phyloP scores from a whole-genome alignment of 1,140 invertebrate species.

The Himalopsyche phryganea region DNA sequence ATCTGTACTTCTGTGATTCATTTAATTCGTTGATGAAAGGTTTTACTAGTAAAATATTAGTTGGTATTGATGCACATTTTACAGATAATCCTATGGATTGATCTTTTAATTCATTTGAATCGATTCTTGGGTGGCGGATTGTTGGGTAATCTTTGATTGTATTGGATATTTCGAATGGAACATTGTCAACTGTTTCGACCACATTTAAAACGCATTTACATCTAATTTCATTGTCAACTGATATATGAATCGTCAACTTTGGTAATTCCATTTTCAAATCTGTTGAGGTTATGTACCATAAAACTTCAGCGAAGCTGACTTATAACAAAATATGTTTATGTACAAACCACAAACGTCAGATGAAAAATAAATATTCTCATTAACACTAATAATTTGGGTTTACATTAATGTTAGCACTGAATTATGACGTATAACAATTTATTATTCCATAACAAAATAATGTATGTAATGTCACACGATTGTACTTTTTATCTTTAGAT shows the following conservation, averaged over 20 bases:
- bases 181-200: background rate
- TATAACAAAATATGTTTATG: no score
- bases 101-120: background rate
- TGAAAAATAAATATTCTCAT: no score
- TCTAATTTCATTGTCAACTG: slow-evolving; percentile 16
- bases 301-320: no score
- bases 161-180: background rate
- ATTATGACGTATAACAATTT: no score
- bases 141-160: background rate
- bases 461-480: no score
- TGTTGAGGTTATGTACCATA: slow-evolving; percentile 4
- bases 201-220: slow-evolving; percentile 12
- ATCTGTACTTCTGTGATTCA: slow-evolving; percentile 18
- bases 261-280: background rate
- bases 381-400: no score
- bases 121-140: background rate
- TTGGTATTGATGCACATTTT: slow-evolving; percentile 1
- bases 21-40: slow-evolving; percentile 19
- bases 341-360: no score
- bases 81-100: background rate
- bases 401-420: no score
- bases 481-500: no score
- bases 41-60: slow-evolving; percentile 24
- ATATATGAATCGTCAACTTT: slow-evolving; percentile 10
- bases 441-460: no score